These are phyloP conservation scores for Eurystomus gularis DNA, from an alignment of 2,113 vertebrate genomes.

Conservation along the genomic window DNA sequence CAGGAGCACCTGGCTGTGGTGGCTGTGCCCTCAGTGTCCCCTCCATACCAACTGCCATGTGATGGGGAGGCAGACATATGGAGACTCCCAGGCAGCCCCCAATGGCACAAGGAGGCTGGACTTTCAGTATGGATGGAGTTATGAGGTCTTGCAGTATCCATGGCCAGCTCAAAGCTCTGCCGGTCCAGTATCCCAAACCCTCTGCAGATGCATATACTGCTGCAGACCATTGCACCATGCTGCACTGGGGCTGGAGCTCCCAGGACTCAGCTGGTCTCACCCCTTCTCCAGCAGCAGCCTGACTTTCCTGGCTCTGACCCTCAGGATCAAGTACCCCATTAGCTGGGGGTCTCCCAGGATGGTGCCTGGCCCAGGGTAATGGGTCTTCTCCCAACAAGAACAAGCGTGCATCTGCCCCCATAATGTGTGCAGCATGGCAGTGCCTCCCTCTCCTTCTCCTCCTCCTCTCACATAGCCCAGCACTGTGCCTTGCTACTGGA, in stretches of 20 bases:
- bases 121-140: not conserved
- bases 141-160: not conserved
- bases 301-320: not conserved
- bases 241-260: not conserved
- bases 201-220: not conserved
- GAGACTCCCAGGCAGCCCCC: not conserved
- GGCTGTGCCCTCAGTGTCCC: not conserved
- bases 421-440: not conserved
- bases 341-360: not conserved
- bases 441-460: not conserved
- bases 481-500: not conserved
- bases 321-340: not conserved
- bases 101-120: rapidly evolving
- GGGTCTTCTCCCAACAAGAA: not conserved
- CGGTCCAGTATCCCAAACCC: rapidly evolving
- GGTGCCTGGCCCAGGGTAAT: not conserved
- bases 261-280: not conserved
- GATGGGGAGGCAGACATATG: not conserved
- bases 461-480: not conserved
- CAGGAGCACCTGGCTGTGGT: not conserved
- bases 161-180: not conserved
- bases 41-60: not conserved
- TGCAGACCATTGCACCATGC: rapidly evolving
- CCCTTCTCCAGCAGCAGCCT: not conserved
- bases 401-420: rapidly evolving